Evolutionary conservation across 1,140 invertebrate genomes (phyloP), one percentile per base, ranked within the genome.

Genomic region (Acromyrmex echinatior): DNA sequence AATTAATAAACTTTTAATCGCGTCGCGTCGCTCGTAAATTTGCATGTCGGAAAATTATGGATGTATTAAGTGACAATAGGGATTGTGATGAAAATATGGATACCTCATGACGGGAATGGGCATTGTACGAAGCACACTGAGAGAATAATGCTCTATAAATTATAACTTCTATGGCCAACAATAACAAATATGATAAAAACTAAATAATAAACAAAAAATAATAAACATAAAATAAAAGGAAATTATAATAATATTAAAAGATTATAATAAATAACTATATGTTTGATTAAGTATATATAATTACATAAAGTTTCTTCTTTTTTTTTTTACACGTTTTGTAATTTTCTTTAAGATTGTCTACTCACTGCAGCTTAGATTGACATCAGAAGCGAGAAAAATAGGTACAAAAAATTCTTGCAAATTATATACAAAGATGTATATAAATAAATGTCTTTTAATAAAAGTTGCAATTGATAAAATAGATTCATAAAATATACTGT

Each of bases 1-100:
- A 82, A 82, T 82, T 82, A 73, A 74, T 82, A 60, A 82, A 82
- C 80, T 82, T 82, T 82, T 82, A 74, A 82, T 82, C 80, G 65
- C 77, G 60, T 65, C 60, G 60, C 18, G 25, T 18, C 68, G 51
- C 35, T 45, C 65, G 68, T 82, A 60, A 73, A 74, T 74, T 74
- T 74, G 56, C 68, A 77, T 49, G 58, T 77, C 56, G 68, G 56
- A 84, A 84, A 84, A 77, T 84, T 84, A 62, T 76, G 81, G 71
- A 77, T 49, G 39, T 84, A 49, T 84, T 76, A 63, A 63, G 71
- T 51, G 53, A 60, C 58, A 81, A 81, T 56, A 14, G 65, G 5
- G 25, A 85, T 16, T 21, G 74, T 73, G 28, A 79, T 68, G 62
- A 66, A 66, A 79, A 79, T 79, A n/a, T 49, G 12, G 5, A 14